Evolutionary conservation across 2,113 vertebrate genomes (phyloP), one percentile per base, ranked within the genome.

Genomic region (Alethe diademata): DNA sequence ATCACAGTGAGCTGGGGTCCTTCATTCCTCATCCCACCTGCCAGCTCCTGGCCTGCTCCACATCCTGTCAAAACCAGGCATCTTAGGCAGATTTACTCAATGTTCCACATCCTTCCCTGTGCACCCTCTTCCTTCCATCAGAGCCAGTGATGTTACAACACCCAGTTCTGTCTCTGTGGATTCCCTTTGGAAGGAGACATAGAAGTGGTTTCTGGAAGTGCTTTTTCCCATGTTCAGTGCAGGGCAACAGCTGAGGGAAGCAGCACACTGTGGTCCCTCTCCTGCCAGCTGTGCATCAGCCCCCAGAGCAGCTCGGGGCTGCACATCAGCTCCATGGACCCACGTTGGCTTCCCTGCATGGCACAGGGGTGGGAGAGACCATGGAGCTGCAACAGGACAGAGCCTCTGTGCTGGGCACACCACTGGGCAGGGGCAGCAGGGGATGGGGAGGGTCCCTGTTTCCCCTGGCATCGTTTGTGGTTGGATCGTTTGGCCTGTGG

Each of bases 21-120:
- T 66, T 62, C 47, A 35, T 87, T 83, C 73, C 62, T 88, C 57
- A 45, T 47, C 40, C 70, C 62, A 26, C 53, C 73, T 57, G 65
- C 60, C 31, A 65, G 72, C n/a, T 70, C 38, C 47, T 38, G 73
- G 74, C 66, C 88, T 86, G 67, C 58, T 65, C 88, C 91, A 96
- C 88, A 93, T 93, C 94, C 95, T 92, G 76, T 58, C 47, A 29
- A 38, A 90, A 57, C 40, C 43, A 38, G 75, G 67, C 43, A 73
- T 86, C 75, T 71, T 26, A 4, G 4, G 40, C 38, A 73, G 71
- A 38, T 88, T 69, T 86, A 58, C 75, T 95, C 67, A 58, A 14
- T 70, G 86, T 93, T 76, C 88, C 95, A 94, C 95, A 96, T 92
- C 88, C 92, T 93, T 73, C 51, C 56, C 51, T 54, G 50, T 7